These are phyloP conservation scores for Microdon myrmicae DNA, from an alignment of 2,888 invertebrate species.

Conservation along the genomic window DNA sequence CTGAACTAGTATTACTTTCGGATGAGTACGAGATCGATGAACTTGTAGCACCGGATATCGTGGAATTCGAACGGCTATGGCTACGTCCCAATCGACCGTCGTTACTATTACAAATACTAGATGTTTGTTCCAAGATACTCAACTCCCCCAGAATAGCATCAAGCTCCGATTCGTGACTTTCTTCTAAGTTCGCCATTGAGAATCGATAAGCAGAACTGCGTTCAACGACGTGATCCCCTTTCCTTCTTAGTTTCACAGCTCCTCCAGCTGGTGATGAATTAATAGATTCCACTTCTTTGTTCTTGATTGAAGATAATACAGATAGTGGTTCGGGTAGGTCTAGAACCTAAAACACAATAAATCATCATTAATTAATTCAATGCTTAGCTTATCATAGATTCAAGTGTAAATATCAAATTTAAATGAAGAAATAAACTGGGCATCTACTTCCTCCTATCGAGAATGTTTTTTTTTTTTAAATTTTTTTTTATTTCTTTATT, in stretches of 20 bases:
- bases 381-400: slow-evolving; percentile 26
- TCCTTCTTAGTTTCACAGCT: slow-evolving; percentile 42
- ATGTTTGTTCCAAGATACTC: slow-evolving; percentile 83
- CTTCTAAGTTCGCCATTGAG: slow-evolving; percentile 96
- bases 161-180: slow-evolving; percentile 95
- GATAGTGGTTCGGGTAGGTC: slow-evolving; percentile 50
- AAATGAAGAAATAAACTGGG: too few relatives aligned
- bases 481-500: slow-evolving; percentile 3
- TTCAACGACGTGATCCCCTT: slow-evolving; percentile 38
- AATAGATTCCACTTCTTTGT: slow-evolving; percentile 37
- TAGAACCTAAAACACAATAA: slow-evolving; percentile 28
- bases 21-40: slow-evolving; percentile 64
- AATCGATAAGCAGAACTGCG: slow-evolving; percentile 73
- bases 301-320: slow-evolving; percentile 43
- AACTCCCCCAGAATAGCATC: slow-evolving; percentile 97
- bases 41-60: slow-evolving; percentile 64
- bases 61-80: slow-evolving; percentile 66
- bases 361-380: slow-evolving; percentile 12
- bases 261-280: slow-evolving; percentile 37
- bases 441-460: slow-evolving; percentile 19
- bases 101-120: slow-evolving; percentile 64
- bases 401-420: too few relatives aligned
- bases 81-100: slow-evolving; percentile 54
- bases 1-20: slow-evolving; percentile 60
- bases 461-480: slow-evolving; percentile 1